A percentile compares a stretch with the other conserved stretches of the same genome.
These are phyloP conservation scores for Plagodis pulveraria DNA, from an alignment of 2,888 invertebrate species.

Conservation along the genomic window DNA sequence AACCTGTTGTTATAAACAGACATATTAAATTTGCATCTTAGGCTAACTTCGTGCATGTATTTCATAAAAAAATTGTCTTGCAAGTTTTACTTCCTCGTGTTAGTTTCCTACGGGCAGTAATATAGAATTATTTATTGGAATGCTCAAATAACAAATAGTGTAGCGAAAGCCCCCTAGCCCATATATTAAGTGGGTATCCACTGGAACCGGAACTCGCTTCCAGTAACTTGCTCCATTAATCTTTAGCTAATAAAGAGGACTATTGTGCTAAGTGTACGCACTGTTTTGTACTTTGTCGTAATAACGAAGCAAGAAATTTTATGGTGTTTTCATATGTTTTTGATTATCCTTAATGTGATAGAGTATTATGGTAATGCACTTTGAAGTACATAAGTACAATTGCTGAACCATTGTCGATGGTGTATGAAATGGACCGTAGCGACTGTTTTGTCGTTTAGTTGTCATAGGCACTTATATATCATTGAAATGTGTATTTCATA, in stretches of 20 bases:
- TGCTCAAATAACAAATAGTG: constrained; percentile 19
- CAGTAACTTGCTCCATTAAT: constrained; percentile 40
- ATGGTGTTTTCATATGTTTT: background rate
- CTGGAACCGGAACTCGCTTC: constrained; percentile 35
- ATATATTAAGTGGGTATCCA: constrained; percentile 35
- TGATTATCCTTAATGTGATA: constrained; percentile 8
- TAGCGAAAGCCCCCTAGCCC: constrained; percentile 10
- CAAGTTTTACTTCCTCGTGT: too few species aligned
- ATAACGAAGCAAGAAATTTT: background rate
- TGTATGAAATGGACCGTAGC: constrained; percentile 32
- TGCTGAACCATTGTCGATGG: constrained; percentile 30
- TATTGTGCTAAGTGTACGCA: constrained; percentile 30
- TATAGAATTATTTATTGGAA: constrained; percentile 9
- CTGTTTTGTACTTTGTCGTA: constrained; percentile 14
- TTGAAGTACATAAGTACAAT: constrained; percentile 8
- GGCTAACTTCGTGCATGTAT: too few species aligned
- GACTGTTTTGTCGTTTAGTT: constrained; percentile 18
- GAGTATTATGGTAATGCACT: constrained; percentile 5
- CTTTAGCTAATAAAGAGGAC: constrained; percentile 39
- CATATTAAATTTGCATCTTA: too few species aligned
- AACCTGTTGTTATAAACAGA: too few species aligned
- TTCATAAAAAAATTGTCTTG: too few species aligned
- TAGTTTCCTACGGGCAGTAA: background rate
- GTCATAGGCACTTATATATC: too few species aligned
- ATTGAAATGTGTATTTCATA: background rate